Conservation (phyloP, 2,797 vertebrate genomes). For the Emys orbicularis region DNA sequence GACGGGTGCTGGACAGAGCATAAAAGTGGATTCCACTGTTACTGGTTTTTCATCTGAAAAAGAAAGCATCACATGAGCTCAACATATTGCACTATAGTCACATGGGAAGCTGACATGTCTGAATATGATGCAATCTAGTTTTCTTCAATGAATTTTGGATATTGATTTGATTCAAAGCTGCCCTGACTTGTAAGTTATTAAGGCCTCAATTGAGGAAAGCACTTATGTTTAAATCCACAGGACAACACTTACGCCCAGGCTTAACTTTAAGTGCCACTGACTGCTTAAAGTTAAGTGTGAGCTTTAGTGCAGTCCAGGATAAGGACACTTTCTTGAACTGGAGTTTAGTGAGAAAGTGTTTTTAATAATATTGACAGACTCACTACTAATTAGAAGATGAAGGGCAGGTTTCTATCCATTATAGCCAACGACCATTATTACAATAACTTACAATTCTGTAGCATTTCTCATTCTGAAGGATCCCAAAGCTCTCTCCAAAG, state of each 20-base stretch:
- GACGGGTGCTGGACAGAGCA: constrained; percentile 91
- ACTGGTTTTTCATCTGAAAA: constrained; percentile 88
- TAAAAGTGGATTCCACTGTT: constrained; percentile 81
- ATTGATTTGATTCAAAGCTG: background rate
- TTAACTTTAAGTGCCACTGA: fast-evolving
- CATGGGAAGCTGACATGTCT: background rate
- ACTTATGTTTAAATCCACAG: background rate
- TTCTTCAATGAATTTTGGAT: constrained; percentile 10
- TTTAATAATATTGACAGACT: background rate
- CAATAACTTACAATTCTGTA: background rate
- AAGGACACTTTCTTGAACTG: fast-evolving
- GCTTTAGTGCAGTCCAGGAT: background rate
- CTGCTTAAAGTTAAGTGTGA: background rate
- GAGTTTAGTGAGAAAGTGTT: fast-evolving
- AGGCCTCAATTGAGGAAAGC: background rate
- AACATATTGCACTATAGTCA: background rate
- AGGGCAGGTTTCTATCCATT: fast-evolving
- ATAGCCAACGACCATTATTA: background rate
- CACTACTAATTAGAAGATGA: background rate
- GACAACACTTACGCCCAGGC: fast-evolving
- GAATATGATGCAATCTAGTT: fast-evolving
- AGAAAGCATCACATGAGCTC: constrained; percentile 37
- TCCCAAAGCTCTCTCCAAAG: background rate
- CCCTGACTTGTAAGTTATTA: background rate
- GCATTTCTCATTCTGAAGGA: background rate